Base-by-base conservation (phyloP, 2,888 invertebrate species). In the Camptogramma bilineatum region DNA sequence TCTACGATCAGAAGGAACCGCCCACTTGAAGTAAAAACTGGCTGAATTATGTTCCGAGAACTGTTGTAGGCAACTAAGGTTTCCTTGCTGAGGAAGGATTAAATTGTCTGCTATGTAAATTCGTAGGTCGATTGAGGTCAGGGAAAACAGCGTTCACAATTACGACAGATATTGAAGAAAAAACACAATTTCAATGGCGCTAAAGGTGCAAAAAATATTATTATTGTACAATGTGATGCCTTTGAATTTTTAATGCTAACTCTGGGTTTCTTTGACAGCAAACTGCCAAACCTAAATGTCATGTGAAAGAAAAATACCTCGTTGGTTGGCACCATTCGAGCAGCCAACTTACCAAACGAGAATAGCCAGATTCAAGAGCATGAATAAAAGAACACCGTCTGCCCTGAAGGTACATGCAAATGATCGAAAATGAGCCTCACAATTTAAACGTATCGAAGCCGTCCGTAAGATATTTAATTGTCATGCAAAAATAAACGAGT, bases 401-500 rank as follows among this genome's bases (percentile, higher is more conserved):
- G 79, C 84, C 82, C 84, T 82, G 78, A 80, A 84, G 83, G 81
- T 82, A 80, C 80, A 82, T 83, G 84, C 83, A 84, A 83, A 82
- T 83, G 80, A 82, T 80, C 80, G 75, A 80, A 77, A 79, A 76
- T 76, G 79, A 76, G 75, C 82, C 80, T 81, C 77, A 79, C 77
- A 73, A 81, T 81, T 79, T 77, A 70, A 78, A 69, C 55, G 73
- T 76, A 82, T 79, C 79, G 75, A 71, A 77, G 71, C 73, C 75
- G 73, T 73, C 75, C 79, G 76, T 51, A 81, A 81, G 77, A 81
- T 84, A 84, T 82, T 84, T 84, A 83, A 85, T 89, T 89, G 88
- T 88, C 83, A 90, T 89, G 90, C 85, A 87, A 86, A 89, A 89
- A 83, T 83, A 81, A 85, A 81, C 82, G 80, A 83, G 71, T 77